Evolutionary conservation across 2,888 invertebrate species (phyloP).

Genomic region (Scrobipalpa atriplicella): DNA sequence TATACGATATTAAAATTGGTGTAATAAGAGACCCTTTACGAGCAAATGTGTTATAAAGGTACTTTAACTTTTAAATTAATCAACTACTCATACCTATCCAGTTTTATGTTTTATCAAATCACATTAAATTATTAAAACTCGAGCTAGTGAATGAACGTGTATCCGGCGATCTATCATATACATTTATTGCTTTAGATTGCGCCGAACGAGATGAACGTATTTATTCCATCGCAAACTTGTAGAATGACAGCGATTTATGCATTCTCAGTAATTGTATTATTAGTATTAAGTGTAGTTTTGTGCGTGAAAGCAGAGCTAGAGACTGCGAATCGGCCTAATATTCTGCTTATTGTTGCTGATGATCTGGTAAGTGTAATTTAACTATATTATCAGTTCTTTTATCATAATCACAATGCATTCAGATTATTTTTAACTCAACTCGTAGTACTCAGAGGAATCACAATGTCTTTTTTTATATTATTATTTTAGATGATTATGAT

Average conservation of each 20-base stretch:
- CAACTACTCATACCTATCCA: too few relatives aligned
- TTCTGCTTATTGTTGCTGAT: slow-evolving; percentile 91
- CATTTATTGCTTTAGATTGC: not conserved
- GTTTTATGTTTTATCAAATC: too few relatives aligned
- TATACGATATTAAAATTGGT: too few relatives aligned
- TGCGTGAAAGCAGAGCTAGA: slow-evolving; percentile 26
- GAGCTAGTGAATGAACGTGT: too few relatives aligned
- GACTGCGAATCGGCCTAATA: slow-evolving; percentile 80
- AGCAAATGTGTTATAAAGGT: too few relatives aligned
- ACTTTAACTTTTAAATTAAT: too few relatives aligned
- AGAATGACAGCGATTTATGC: slow-evolving; percentile 20
- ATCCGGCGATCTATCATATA: not conserved
- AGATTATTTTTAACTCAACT: too few relatives aligned
- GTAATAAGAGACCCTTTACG: too few relatives aligned
- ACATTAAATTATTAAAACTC: too few relatives aligned
- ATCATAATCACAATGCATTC: not conserved
- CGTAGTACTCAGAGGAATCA: too few relatives aligned
- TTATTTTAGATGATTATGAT: too few relatives aligned
- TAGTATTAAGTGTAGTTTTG: slow-evolving; percentile 17
- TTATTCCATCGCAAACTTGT: not conserved
- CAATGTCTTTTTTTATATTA: too few relatives aligned
- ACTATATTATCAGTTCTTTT: not conserved
- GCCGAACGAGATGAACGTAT: not conserved
- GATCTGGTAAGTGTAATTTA: slow-evolving; percentile 85
- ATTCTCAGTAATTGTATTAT: not conserved